Conservation (phyloP, 2,797 vertebrate species). For the Lepilemur septentrionalis region DNA sequence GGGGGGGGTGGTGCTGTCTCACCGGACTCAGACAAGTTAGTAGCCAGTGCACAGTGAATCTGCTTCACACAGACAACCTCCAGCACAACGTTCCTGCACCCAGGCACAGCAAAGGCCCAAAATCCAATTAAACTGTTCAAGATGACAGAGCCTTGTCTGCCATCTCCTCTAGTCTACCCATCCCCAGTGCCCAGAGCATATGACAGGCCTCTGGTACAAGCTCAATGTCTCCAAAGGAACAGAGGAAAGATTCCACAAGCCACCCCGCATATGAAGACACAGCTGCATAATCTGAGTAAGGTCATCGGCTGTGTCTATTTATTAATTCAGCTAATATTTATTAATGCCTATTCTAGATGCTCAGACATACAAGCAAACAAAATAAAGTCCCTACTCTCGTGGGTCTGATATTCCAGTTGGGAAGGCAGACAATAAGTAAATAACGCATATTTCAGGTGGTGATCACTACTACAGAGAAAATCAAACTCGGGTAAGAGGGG, state of each 20-base stretch:
- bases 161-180: not conserved
- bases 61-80: not conserved
- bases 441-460: not conserved
- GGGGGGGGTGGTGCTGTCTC: too few species aligned
- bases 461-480: not conserved
- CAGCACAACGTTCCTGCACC: not conserved
- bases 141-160: not conserved
- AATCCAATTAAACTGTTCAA: not conserved
- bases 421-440: not conserved
- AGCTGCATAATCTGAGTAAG: not conserved
- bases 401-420: not conserved
- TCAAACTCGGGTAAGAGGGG: not conserved
- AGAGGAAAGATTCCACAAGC: not conserved
- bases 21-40: not conserved
- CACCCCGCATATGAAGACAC: not conserved
- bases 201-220: not conserved
- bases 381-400: not conserved
- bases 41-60: not conserved
- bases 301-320: not conserved
- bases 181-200: not conserved
- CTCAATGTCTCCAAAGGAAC: not conserved
- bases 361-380: not conserved
- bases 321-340: constrained; percentile 32
- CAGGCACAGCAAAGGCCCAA: not conserved
- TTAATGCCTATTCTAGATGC: not conserved